These are phyloP conservation scores for Palythoa caribaeorum DNA, from an alignment of 92 coral and sea anemone species.

Conservation along the genomic window DNA sequence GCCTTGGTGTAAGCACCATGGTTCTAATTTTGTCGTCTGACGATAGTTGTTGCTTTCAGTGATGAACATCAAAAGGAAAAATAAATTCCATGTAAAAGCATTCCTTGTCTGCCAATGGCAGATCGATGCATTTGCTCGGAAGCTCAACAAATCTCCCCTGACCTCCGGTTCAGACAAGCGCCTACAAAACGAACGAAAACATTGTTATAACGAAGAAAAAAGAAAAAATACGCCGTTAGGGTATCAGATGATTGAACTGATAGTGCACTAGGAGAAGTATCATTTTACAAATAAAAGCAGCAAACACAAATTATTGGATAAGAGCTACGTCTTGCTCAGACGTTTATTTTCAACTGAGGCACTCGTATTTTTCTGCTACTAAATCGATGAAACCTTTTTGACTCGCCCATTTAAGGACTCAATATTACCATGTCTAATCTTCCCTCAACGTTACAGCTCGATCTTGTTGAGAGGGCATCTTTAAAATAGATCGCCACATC, in stretches of 20 bases:
- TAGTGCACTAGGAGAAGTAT: conserved; percentile 32
- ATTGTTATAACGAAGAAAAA: neutral
- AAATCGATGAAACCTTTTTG: conserved; percentile 55
- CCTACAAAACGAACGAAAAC: conserved; percentile 44
- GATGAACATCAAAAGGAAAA: conserved; percentile 57
- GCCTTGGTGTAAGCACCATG: conserved; percentile 99
- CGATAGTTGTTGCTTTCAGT: conserved; percentile 45
- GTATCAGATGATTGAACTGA: conserved; percentile 24
- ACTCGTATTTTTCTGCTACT: conserved; percentile 15
- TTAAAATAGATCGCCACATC: conserved; percentile 50
- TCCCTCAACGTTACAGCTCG: neutral
- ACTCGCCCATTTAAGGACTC: conserved; percentile 9
- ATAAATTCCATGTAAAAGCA: conserved; percentile 64
- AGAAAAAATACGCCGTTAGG: conserved; percentile 11
- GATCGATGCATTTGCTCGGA: conserved; percentile 50
- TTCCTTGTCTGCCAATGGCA: conserved; percentile 61
- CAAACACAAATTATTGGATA: conserved; percentile 17
- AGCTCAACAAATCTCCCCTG: conserved; percentile 22
- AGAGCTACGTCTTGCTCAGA: conserved; percentile 43
- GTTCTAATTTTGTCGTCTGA: conserved; percentile 57
- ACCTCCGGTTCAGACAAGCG: conserved; percentile 47
- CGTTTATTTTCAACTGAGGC: conserved; percentile 35
- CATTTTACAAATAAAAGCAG: conserved; percentile 14
- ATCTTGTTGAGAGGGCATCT: conserved; percentile 13
- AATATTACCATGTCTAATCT: neutral